phyloP scores from a whole-genome alignment of 2,797 vertebrate genomes.

The Sebastes taczanowskii region DNA sequence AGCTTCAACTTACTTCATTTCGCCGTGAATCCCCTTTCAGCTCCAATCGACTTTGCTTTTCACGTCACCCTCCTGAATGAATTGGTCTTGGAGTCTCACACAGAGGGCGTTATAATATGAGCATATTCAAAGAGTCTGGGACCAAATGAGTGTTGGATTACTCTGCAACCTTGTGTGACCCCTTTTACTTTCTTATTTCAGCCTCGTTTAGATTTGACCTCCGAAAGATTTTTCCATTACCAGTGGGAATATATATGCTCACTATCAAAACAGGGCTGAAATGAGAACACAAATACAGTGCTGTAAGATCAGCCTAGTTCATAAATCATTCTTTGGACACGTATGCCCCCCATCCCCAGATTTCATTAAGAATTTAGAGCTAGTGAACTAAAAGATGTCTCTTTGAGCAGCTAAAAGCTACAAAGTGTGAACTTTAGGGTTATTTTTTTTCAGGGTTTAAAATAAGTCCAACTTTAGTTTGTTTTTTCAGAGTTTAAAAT shows the following conservation, averaged over 20 bases:
- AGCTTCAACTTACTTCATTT: constrained; percentile 14
- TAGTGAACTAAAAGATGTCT: not conserved
- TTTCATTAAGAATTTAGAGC: not conserved
- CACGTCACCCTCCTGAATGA: not conserved
- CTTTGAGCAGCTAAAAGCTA: not conserved
- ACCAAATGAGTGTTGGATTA: not conserved
- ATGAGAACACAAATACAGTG: not conserved
- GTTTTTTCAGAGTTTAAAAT: not conserved
- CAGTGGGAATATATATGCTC: constrained; percentile 12
- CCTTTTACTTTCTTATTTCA: not conserved
- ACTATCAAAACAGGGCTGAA: not conserved
- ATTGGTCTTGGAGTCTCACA: not conserved
- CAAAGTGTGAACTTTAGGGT: not conserved
- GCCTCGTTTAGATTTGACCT: constrained; percentile 3
- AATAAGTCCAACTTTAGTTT: not conserved
- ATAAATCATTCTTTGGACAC: constrained; percentile 11
- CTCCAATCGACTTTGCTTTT: constrained; percentile 22
- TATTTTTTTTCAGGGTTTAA: not conserved
- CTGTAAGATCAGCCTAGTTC: not conserved
- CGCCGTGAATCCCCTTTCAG: constrained; percentile 11
- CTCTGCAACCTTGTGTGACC: constrained; percentile 6
- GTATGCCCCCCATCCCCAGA: not conserved
- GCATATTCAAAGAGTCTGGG: not conserved
- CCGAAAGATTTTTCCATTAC: not conserved
- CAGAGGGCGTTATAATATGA: not conserved